A percentile compares a stretch with the other conserved stretches of the same genome.
Evolutionary conservation across 2,888 invertebrate genomes (phyloP).

Genomic region (Tetragnatha montana): DNA sequence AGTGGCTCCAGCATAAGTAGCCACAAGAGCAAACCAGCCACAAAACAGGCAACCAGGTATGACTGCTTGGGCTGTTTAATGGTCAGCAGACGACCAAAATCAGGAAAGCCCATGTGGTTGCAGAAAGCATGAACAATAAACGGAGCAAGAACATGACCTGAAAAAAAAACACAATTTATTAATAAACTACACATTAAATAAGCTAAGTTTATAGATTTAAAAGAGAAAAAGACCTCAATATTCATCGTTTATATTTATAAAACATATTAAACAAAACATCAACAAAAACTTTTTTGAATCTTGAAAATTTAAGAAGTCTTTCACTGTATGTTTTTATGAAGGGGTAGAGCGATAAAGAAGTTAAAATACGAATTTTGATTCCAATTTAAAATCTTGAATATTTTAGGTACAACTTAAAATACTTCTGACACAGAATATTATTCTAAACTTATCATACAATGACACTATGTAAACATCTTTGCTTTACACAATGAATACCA

Average conservation of each 20-base stretch:
- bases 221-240: neutral
- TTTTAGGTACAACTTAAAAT: too few species aligned
- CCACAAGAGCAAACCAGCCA: slow-evolving; percentile 87
- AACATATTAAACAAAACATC: neutral
- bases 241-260: neutral
- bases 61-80: slow-evolving; percentile 81
- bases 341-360: too few species aligned
- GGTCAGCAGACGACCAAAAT: slow-evolving; percentile 80
- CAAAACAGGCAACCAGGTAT: slow-evolving; percentile 82
- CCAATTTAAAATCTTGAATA: too few species aligned
- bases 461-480: too few species aligned
- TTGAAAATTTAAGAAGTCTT: neutral
- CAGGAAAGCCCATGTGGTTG: slow-evolving; percentile 96
- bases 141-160: slow-evolving; percentile 91
- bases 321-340: too few species aligned
- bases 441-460: too few species aligned
- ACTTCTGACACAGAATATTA: too few species aligned
- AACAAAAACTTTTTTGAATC: neutral
- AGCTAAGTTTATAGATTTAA: neutral
- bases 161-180: slow-evolving; percentile 72
- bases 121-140: slow-evolving; percentile 94
- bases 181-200: neutral
- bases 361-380: too few species aligned
- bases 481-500: too few species aligned
- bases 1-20: slow-evolving; percentile 84